phyloP scores from a whole-genome alignment of 2,113 vertebrate species.

The Catharus fuscescens region DNA sequence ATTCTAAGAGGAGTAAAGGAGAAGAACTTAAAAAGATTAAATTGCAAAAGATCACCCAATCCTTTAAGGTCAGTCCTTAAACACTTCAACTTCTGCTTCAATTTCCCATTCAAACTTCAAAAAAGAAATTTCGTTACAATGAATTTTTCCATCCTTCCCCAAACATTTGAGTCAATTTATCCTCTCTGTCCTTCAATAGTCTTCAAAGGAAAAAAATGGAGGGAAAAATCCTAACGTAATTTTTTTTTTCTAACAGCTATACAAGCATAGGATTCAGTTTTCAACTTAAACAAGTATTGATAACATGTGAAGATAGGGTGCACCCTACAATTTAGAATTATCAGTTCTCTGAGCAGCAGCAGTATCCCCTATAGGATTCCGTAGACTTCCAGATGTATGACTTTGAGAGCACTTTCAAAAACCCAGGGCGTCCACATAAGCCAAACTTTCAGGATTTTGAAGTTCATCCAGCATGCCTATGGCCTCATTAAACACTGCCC shows the following conservation, averaged over 20 bases:
- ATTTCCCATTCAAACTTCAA: background rate
- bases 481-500: background rate
- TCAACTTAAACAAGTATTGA: background rate
- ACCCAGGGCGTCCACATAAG: background rate
- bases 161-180: background rate
- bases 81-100: background rate
- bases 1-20: background rate
- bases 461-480: background rate
- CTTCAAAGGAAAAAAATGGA: background rate
- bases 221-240: accelerated
- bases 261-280: background rate
- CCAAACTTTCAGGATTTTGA: background rate
- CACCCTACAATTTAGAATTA: background rate
- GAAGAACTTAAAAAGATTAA: background rate
- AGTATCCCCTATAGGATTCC: background rate
- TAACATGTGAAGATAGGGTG: background rate
- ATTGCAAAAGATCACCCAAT: background rate
- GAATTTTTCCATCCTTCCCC: background rate
- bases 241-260: background rate
- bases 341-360: background rate
- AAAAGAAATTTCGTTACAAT: background rate
- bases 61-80: background rate
- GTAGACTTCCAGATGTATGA: background rate
- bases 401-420: background rate
- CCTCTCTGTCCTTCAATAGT: background rate